Evolutionary conservation across 2,797 vertebrate species (phyloP), one percentile per base, ranked within the genome.

Genomic region (Poecilia wingei): DNA sequence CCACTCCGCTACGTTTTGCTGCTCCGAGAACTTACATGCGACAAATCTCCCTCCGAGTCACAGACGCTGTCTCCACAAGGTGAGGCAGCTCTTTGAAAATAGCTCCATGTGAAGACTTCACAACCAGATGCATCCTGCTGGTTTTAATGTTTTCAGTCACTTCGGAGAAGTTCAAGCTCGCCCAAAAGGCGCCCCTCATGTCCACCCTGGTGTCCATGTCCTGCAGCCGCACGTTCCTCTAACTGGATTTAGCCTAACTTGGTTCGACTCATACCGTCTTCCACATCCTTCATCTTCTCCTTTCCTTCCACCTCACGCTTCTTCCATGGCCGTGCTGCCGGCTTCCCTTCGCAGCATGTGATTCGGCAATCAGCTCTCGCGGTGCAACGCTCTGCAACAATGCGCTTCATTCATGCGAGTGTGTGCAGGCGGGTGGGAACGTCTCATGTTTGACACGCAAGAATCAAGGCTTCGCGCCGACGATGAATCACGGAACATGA

Each of bases 41-140:
- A 82, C 88, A 95, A 89, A 96, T 94, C 86, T 95, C 94, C 70
- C 84, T 94, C 87, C 88, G 93, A 76, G 94, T 95, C 85, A 93
- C 81, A 71, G 92, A 87, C 14, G 93, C 92, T 43, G 93, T 88
- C 61, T 95, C 91, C 91, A 95, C 90, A 80, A 95, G 93, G 85
- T 93, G 93, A 82, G 95, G 95, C 89, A 96, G 89, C 87, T 94
- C 90, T 39, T 87, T 87, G 72, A 95, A 81, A 91, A 93, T 77
- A 57, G 87, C 82, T 83, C 88, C 86, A 72, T 85, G 93, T 16
- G 93, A 87, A 22, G 93, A 83, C 66, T 92, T 93, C 76, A 93
- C 83, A 12, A 91, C 89, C 82, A 96, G 91, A 93, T 90, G 94
- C 95, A 96, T 96, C 91, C 90, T 91, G 88, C 68, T 3, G n/a